Base-by-base conservation (phyloP, 2,113 vertebrate species). In the Osmerus eperlanus region DNA sequence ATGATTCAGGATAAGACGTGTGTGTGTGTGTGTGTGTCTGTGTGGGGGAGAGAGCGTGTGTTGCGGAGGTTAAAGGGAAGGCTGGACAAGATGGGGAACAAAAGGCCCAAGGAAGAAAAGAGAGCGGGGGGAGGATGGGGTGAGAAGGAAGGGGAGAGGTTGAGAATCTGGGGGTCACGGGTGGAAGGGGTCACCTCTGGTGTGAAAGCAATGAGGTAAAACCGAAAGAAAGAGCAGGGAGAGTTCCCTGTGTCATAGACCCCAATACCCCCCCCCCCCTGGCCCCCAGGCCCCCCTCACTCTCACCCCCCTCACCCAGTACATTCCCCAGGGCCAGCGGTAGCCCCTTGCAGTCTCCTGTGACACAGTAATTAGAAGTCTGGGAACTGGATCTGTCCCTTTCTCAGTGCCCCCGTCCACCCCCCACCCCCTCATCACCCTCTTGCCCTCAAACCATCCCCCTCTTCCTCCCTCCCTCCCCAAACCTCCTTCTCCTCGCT, bases 351-450 rank as follows among this genome's bases (percentile, higher is more conserved):
- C 91, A 92, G 91, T 91, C 93, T 91, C 89, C 86, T 2, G 67
- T 95, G 95, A 94, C 93, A 92, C 88, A 75, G 89, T 91, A 91
- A 93, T 92, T 88, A 90, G 63, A 89, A 93, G 93, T 93, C 93
- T 94, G 95, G 93, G 95, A 94, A 94, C 74, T 16, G 88, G 92
- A 91, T 89, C 80, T 81, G 75, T 89, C 82, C 86, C 90, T 90
- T 87, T 90, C 89, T 92, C 86, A 76, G 86, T 32, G 56, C 68
- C 62, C 68, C 81, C 86, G 4, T 36, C 32, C 32, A 7, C 32
- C 32, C 87, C 81, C 75, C 68, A 51, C 71, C 71, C 76, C 52
- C 65, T 58, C 77, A 76, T 84, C 77, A 83, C 71, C 84, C 72
- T 79, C 70, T 41, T 15, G 72, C 76, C 67, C 61, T 18, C 65